Evolutionary conservation across 2,113 vertebrate genomes (phyloP), one percentile per base, ranked within the genome.

Genomic region (Benitochromis conjunctus): DNA sequence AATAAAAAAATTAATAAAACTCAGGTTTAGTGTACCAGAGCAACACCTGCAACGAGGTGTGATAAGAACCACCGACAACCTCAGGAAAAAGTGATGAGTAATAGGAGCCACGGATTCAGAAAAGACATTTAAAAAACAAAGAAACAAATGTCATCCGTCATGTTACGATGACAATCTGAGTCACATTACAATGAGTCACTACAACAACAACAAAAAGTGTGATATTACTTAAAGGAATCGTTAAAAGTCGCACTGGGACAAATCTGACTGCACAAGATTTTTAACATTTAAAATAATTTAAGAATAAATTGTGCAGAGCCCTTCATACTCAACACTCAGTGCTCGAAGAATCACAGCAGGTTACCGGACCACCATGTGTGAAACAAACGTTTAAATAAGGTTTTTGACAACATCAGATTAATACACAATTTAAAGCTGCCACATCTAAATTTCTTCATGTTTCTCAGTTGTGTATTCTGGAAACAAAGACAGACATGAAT

Each of bases 331-430:
- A 66, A 36, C 64, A 43, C 5, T 48, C 66, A 48, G 5, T 11
- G 69, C 3, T 7, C 6, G 48, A 11, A 24, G 13, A 16, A 2
- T 2, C 43, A 26, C 21, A 26, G 1, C 66, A 18, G 3, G 9
- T 71, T 46, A 71, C 8, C 26, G 66, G 66, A 71, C 71, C 60
- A 84, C 85, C 84, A 84, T 57, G 51, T 80, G 13, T 46, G 46
- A 26, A 19, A 3, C 14, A 9, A 34, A 41, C 9, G 74, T 71
- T 36, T 43, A 81, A 81, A 62, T 69, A 69, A 79, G 54, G 24
- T 51, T 6, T 80, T 60, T 85, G 24, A 80, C 76, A 82, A 62
- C 56, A 86, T 82, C 79, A 87, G 74, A 88, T 82, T 12, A 74
- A 74, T 7, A 48, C 19, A 66, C n/a, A 46, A 79, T 54, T 24